These are phyloP conservation scores for Celastrina argiolus DNA, from an alignment of 2,888 invertebrate species.

Conservation along the genomic window DNA sequence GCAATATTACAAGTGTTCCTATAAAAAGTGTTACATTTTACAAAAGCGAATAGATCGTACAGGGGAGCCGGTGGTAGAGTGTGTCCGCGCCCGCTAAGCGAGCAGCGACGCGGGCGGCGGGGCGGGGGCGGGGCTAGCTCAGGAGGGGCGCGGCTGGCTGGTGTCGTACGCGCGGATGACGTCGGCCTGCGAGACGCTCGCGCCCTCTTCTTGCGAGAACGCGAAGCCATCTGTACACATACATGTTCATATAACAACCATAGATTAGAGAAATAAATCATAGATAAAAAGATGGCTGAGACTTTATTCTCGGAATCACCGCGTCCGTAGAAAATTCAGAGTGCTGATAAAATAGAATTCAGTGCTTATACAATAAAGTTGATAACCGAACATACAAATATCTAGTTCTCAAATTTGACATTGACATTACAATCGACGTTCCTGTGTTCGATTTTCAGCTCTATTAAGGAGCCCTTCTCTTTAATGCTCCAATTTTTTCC, in stretches of 20 bases:
- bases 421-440: too few relatives aligned
- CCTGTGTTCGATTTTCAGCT: too few relatives aligned
- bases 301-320: too few relatives aligned
- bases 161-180: slow-evolving; percentile 98
- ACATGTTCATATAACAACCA: slow-evolving; percentile 20
- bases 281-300: neutral
- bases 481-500: too few relatives aligned
- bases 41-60: neutral
- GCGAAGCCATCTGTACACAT: slow-evolving; percentile 92
- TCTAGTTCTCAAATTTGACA: too few relatives aligned
- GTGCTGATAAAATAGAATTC: too few relatives aligned
- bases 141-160: slow-evolving; percentile 88
- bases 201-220: slow-evolving; percentile 99
- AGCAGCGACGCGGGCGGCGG: slow-evolving; percentile 23
- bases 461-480: too few relatives aligned
- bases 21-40: neutral
- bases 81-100: neutral
- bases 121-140: slow-evolving; percentile 40
- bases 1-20: neutral
- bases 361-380: too few relatives aligned
- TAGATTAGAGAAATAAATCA: neutral
- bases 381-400: too few relatives aligned
- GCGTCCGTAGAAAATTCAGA: too few relatives aligned
- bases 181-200: slow-evolving; percentile 94
- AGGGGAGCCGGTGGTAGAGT: neutral